Base-by-base conservation (phyloP, 2,888 invertebrate genomes). In the Atethmia centrago region DNA sequence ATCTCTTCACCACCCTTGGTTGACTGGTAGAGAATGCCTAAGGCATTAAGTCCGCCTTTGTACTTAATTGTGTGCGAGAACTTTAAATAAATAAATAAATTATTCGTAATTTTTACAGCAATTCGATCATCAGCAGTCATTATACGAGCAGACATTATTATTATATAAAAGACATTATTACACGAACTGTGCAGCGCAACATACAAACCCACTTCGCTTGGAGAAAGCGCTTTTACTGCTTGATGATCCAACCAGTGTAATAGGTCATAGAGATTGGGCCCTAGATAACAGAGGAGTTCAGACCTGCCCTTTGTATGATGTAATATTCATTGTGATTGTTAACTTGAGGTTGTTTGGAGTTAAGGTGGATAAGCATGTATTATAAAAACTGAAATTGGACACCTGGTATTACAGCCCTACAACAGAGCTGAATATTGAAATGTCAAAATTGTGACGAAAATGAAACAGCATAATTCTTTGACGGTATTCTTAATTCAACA, bases 181-280 rank as follows among this genome's bases (percentile, higher is more conserved):
- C 67, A 77, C n/a, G 61, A 71, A 12, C 69, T 63, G 69, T 79
- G 63, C 75, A 74, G 68, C 74, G 76, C 78, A 88, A 84, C 90
- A 90, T 83, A 85, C 85, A 88, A 88, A 90, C 90, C 90, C 78
- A 91, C 85, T 90, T 91, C 55, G 65, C 76, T 76, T 63, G 76
- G 94, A 92, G 94, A 94, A 94, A 94, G 94, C 91, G 87, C 90
- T 90, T 89, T 81, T 81, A 85, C 88, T 84, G 78, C 83, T 80
- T 88, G 93, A 94, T 94, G 94, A 93, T 93, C 90, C 93, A 93
- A 93, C 91, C 81, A 73, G 76, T 92, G 94, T 93, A 93, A 94
- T 93, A 94, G 94, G 94, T 94, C 93, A 90, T 85, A 87, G 90
- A 89, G 91, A 89, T 89, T 89, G 79, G 85, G 85, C 82, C 85